Percentiles rank a stretch among this genome's conserved stretches.
Evolutionary conservation across 1,140 invertebrate species (phyloP).

Genomic region (Musca domestica): DNA sequence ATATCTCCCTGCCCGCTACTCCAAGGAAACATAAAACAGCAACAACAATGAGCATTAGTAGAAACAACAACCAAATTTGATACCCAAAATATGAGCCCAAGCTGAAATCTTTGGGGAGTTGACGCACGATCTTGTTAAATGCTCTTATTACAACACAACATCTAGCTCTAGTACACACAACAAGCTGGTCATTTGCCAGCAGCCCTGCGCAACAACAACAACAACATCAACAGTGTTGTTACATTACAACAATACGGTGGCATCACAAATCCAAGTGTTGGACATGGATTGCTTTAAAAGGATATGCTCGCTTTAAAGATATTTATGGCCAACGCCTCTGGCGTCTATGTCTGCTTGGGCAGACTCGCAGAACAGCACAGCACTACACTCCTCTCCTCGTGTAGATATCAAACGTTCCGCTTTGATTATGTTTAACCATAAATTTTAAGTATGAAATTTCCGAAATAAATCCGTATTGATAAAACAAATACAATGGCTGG

Average conservation of each 20-base stretch:
- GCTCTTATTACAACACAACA: no score
- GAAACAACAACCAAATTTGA: not conserved
- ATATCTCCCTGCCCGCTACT: not conserved
- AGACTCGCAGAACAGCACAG: no score
- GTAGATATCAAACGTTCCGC: slow-evolving; percentile 10
- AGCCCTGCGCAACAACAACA: not conserved
- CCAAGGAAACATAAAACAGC: not conserved
- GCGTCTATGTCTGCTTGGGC: slow-evolving; percentile 2
- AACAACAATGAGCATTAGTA: not conserved
- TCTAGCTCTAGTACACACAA: not conserved
- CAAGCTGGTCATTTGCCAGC: not conserved
- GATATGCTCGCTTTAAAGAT: slow-evolving; percentile 16
- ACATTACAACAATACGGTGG: not conserved
- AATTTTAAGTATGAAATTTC: not conserved
- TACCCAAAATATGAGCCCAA: no score
- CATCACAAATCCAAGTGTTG: not conserved
- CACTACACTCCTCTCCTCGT: no score
- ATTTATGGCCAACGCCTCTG: slow-evolving; percentile 14
- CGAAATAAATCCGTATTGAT: slow-evolving; percentile 5
- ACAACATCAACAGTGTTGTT: not conserved
- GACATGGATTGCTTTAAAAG: not conserved
- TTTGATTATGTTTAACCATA: slow-evolving; percentile 13
- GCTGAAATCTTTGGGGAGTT: not conserved
- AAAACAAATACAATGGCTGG: slow-evolving; percentile 7
- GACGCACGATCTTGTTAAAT: slow-evolving; percentile 1